phyloP scores from a whole-genome alignment of 2,797 vertebrate species.

The Anguilla anguilla region DNA sequence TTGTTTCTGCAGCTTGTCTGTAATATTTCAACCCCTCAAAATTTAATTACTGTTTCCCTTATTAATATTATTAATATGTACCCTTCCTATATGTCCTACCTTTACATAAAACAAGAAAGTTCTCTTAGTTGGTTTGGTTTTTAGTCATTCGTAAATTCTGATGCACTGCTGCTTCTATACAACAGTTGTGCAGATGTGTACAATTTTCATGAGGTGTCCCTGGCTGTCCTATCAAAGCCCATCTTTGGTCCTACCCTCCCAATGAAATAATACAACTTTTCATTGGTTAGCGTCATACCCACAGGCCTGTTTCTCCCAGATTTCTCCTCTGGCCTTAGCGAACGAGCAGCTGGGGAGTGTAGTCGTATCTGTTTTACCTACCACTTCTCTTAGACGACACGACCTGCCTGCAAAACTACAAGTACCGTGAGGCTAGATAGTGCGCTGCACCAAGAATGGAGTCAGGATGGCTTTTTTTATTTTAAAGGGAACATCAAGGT shows the following conservation, averaged over 20 bases:
- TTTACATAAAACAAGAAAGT: not conserved
- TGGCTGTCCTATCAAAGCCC: not conserved
- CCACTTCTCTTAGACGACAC: not conserved
- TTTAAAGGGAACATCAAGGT: slow-evolving; percentile 56
- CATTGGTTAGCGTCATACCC: not conserved
- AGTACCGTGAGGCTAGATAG: slow-evolving; percentile 36
- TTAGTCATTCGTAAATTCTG: not conserved
- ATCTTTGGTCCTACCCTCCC: not conserved
- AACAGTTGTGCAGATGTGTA: not conserved
- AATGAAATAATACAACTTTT: not conserved
- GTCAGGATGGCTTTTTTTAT: slow-evolving; percentile 30
- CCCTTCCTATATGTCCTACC: not conserved
- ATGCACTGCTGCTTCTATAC: not conserved
- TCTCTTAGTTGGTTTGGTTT: not conserved
- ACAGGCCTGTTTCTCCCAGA: not conserved
- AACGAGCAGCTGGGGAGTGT: slow-evolving; percentile 46
- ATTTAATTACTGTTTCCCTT: no score
- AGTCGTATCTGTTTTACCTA: slow-evolving; percentile 30
- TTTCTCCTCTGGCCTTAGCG: not conserved
- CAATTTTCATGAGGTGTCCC: not conserved
- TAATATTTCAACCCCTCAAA: no score
- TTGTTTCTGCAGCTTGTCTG: not conserved
- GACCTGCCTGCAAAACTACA: slow-evolving; percentile 49
- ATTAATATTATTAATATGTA: not conserved
- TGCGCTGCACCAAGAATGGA: slow-evolving; percentile 19